Base-by-base conservation (phyloP, 37 sponge, comb jelly and placozoan genomes). In the Hexactinellida sp. region DNA sequence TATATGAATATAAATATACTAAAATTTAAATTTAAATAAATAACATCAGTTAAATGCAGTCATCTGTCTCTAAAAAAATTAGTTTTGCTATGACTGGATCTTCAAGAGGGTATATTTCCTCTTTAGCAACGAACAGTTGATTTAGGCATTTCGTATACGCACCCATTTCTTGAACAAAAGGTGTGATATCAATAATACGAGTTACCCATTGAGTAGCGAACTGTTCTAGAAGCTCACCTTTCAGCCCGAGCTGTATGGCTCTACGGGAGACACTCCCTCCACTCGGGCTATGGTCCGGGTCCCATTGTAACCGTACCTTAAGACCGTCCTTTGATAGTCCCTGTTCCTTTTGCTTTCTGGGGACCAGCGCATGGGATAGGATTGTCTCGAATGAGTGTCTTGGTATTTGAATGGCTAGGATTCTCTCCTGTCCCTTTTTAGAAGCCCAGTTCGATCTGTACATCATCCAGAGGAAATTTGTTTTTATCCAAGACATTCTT, bases 391-490 rank as follows among this genome's bases (percentile, higher is more conserved):
- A 93, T 0, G 89, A 91, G 54, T 87, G 86, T 37, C 89, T 36
- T 3, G 85, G 85, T 55, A 93, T 90, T 82, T 91, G 82, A 52
- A 93, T 89, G n/a, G 93, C 93, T 52, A 93, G 82, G 0, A 91
- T 85, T 23, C 85, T 82, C 82, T 91, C 88, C 82, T 93, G 92
- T 38, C 37, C 30, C 24, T 39, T 84, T 85, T 91, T 91, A 1
- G 90, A 83, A 36, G 88, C 89, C 93, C 93, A 93, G 10, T 91
- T 90, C 85, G 87, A 84, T 24, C 94, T 76, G 54, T 91, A 90
- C 92, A 91, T 93, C 91, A 91, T 93, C 94, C 94, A 93, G 16
- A 93, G 87, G 89, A 91, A 91, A 82, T 93, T 93, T 21, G 94
- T 89, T 87, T 93, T 91, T 41, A 93, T 91, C 94, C 94, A 93